phyloP scores from a whole-genome alignment of 2,888 invertebrate genomes.

The Lepidocyrtinus sp. region DNA sequence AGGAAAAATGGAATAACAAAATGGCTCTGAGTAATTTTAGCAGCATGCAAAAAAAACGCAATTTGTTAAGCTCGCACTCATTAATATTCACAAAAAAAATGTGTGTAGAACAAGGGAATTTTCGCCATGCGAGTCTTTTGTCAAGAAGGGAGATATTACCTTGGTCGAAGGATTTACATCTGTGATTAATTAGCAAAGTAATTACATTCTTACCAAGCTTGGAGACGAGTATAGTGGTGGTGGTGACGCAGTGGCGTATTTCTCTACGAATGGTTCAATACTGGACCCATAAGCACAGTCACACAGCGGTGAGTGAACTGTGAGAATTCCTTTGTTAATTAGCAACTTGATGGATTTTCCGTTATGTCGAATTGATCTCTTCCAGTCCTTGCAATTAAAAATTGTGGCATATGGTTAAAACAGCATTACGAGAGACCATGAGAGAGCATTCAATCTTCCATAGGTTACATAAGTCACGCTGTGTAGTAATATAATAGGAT shows the following conservation, averaged over 20 bases:
- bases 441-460: too few species aligned
- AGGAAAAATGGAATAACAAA: too few species aligned
- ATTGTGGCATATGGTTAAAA: not conserved
- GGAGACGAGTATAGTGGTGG: conserved; percentile 42
- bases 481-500: too few species aligned
- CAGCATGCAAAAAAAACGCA: conserved; percentile 1
- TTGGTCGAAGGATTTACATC: not conserved
- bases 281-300: conserved; percentile 70
- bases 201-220: conserved; percentile 53
- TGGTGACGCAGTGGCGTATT: conserved; percentile 33
- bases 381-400: conserved; percentile 62
- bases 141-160: not conserved
- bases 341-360: conserved; percentile 74
- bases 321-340: conserved; percentile 73
- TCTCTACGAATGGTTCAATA: conserved; percentile 54
- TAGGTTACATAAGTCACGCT: too few species aligned
- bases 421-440: too few species aligned
- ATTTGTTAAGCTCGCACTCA: conserved; percentile 5
- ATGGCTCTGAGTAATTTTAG: too few species aligned
- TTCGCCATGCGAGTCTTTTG: too few species aligned
- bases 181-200: conserved; percentile 58
- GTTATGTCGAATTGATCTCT: conserved; percentile 73
- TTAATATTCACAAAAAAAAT: conserved; percentile 1
- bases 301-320: conserved; percentile 73
- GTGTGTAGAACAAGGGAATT: too few species aligned